Percentiles rank a stretch among this genome's conserved stretches.
phyloP scores from a whole-genome alignment of 1,140 invertebrate species.

The Trichogramma pretiosum region DNA sequence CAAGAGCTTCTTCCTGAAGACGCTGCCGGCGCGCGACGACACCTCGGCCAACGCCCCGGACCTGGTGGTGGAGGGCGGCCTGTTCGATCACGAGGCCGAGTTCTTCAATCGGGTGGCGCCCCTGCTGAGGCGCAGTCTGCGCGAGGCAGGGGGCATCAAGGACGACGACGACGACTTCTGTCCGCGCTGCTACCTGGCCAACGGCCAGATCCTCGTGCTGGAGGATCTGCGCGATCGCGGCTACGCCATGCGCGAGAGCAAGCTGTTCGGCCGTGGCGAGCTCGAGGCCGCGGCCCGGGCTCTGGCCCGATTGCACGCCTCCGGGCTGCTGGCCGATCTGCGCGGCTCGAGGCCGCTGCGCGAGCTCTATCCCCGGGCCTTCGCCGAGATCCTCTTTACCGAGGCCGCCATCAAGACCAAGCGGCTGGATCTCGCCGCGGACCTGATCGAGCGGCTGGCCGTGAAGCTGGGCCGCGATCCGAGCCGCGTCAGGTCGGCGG shows the following conservation, averaged over 20 bases:
- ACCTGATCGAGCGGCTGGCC: neutral
- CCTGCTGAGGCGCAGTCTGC: neutral
- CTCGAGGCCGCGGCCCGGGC: constrained; percentile 42
- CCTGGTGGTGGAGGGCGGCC: neutral
- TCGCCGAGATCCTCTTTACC: constrained; percentile 5
- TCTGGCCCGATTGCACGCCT: constrained; percentile 49
- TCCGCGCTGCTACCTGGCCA: constrained; percentile 39
- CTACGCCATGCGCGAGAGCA: constrained; percentile 28
- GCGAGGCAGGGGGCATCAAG: constrained; percentile 8
- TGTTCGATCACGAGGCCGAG: constrained; percentile 14
- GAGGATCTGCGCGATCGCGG: constrained; percentile 39
- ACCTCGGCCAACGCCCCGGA: neutral
- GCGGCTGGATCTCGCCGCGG: neutral
- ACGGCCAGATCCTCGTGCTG: constrained; percentile 39
- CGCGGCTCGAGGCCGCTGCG: constrained; percentile 20
- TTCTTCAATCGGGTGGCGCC: constrained; percentile 14
- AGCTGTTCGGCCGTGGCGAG: constrained; percentile 40
- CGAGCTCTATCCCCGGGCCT: neutral
- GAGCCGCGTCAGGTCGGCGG: neutral
- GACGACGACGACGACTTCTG: constrained; percentile 17
- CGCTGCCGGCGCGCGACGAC: neutral
- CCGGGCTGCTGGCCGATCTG: constrained; percentile 47
- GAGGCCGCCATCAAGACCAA: neutral
- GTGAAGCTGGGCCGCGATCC: neutral
- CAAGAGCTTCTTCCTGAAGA: neutral